phyloP scores from a whole-genome alignment of 2,888 invertebrate species.

The Sturmia bella region DNA sequence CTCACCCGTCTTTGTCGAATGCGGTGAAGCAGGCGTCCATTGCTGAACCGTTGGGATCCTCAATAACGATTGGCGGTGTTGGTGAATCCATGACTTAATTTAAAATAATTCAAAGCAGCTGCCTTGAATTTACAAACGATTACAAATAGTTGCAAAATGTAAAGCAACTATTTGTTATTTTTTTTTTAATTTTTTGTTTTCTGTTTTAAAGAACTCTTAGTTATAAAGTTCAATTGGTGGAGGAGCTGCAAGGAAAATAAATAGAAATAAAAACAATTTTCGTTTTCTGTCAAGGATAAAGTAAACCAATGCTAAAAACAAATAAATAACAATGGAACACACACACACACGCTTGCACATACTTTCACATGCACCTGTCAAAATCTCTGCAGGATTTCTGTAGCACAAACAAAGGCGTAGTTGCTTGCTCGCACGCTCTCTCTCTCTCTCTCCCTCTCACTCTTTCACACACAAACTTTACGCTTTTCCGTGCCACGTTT shows the following conservation, averaged over 20 bases:
- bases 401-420: constrained; percentile 8
- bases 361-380: constrained; percentile 23
- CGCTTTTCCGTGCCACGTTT: constrained; percentile 3
- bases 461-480: not conserved
- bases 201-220: not conserved
- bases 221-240: not conserved
- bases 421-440: too few species aligned
- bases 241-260: constrained; percentile 29
- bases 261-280: constrained; percentile 9
- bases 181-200: not conserved
- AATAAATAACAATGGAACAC: not conserved
- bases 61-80: constrained; percentile 81
- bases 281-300: constrained; percentile 43
- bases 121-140: constrained; percentile 51
- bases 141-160: constrained; percentile 8
- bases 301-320: constrained; percentile 9
- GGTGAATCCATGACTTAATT: constrained; percentile 79
- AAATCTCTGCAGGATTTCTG: constrained; percentile 41
- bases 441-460: not conserved
- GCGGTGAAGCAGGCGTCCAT: constrained; percentile 96
- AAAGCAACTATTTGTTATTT: constrained; percentile 10
- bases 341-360: constrained; percentile 19
- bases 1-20: constrained; percentile 94
- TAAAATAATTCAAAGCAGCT: constrained; percentile 51
- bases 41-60: constrained; percentile 84